phyloP scores from a whole-genome alignment of 2,797 vertebrate species.

The Glyptemys insculpta region DNA sequence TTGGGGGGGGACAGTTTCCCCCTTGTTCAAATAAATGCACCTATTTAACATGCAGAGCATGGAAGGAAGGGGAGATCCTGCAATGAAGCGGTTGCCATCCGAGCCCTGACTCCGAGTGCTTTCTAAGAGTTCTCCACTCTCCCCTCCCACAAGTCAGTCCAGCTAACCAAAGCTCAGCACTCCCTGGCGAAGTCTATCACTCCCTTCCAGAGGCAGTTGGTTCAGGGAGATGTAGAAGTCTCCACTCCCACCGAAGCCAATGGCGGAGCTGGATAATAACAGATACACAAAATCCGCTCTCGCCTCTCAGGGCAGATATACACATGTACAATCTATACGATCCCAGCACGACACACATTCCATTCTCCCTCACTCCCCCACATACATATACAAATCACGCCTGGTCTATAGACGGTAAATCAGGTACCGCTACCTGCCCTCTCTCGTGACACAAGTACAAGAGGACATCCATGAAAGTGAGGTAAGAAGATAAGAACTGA shows the following conservation, averaged over 20 bases:
- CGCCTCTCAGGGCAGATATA: fast-evolving
- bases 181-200: not conserved
- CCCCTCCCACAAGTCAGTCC: too few species aligned
- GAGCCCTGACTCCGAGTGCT: not conserved
- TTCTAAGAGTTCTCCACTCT: not conserved
- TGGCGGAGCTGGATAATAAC: not conserved
- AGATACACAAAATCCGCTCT: not conserved
- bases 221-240: not conserved
- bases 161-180: not conserved
- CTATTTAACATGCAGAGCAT: fast-evolving
- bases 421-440: not conserved
- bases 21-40: not conserved
- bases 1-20: fast-evolving
- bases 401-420: not conserved
- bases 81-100: not conserved
- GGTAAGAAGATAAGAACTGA: not conserved
- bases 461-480: not conserved
- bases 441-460: too few species aligned
- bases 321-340: not conserved
- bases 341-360: not conserved
- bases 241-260: not conserved
- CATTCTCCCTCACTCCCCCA: not conserved
- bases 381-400: not conserved
- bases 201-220: too few species aligned
- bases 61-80: not conserved